phyloP scores from a whole-genome alignment of 2,113 vertebrate genomes.

The Brachyhypopomus gauderio region DNA sequence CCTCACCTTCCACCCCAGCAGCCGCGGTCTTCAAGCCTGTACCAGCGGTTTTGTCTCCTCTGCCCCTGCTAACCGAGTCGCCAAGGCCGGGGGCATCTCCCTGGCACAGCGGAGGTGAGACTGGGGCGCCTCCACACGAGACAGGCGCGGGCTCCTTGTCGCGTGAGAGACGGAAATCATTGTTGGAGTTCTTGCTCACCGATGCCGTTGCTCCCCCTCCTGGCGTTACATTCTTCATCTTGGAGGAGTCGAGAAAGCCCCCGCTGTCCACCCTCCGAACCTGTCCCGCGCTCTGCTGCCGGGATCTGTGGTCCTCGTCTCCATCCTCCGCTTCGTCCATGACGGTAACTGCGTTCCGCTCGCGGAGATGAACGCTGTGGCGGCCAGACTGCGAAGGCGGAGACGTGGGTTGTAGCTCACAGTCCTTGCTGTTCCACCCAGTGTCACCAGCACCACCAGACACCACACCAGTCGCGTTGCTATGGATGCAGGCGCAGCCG shows the following conservation, averaged over 20 bases:
- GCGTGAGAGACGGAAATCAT: constrained; percentile 22
- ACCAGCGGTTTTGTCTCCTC: no score
- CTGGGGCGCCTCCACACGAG: constrained; percentile 56
- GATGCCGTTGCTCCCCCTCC: constrained; percentile 75
- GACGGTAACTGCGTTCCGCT: constrained; percentile 30
- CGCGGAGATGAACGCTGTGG: constrained; percentile 43
- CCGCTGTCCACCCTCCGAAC: constrained; percentile 16
- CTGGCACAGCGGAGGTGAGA: constrained; percentile 52
- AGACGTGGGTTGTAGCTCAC: constrained; percentile 53
- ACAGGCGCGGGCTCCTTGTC: constrained; percentile 61
- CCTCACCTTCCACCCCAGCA: background rate
- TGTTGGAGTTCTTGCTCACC: constrained; percentile 69
- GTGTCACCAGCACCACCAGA: constrained; percentile 43
- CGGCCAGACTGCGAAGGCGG: constrained; percentile 54
- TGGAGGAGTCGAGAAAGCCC: constrained; percentile 60
- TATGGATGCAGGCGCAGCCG: constrained; percentile 42
- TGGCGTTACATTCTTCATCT: constrained; percentile 66
- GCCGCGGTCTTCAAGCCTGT: no score
- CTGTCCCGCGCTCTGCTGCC: constrained; percentile 32
- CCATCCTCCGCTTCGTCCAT: constrained; percentile 71
- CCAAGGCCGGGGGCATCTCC: constrained; percentile 61
- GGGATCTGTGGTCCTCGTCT: constrained; percentile 70
- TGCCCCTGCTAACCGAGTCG: background rate
- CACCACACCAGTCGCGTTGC: constrained; percentile 37
- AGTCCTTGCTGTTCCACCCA: constrained; percentile 47